Base-by-base conservation (phyloP, 2,113 vertebrate species). In the Sceloporus tristichus region DNA sequence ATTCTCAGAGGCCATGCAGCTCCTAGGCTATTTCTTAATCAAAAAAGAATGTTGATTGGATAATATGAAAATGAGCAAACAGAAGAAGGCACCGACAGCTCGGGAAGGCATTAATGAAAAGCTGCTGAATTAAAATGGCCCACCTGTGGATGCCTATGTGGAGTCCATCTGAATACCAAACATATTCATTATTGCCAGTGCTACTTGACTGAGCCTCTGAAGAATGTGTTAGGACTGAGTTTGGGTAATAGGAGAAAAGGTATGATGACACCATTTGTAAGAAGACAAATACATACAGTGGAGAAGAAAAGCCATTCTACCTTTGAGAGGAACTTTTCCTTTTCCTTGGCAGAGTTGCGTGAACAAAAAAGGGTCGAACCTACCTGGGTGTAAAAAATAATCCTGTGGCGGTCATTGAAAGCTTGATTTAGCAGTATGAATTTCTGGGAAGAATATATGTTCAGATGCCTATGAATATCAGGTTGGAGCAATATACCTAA, bases 71-170 rank as follows among this genome's bases (percentile, higher is more conserved):
- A 89, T 23, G 73, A 86, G 71, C 84, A 93, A 90, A 90, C 81
- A 90, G 42, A 83, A 85, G 88, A 92, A 94, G 91, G 94, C 1
- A 88, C 42, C 48, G 59, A 77, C 21, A 90, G 70, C 27, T 76
- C 70, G 42, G 77, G 91, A 94, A 96, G 93, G 92, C 74, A 90
- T 93, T 92, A 92, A 94, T 89, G 89, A 87, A 92, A 94, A 91
- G 85, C 83, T 92, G 88, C n/a, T 93, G 91, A 95, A 92, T 92
- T 93, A 91, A 88, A 89, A 86, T 1, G 29, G 79, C 76, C 84
- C 83, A 91, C n/a, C 81, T 91, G 85, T 74, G 86, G 86, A 89
- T 75, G 88, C 83, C 77, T 82, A 88, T 70, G 59, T 90, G 86
- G 91, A 92, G 82, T n/a, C 85, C 87, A 89, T 82, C 89, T 92